Evolutionary conservation across 2,888 invertebrate species (phyloP), one percentile per base, ranked within the genome.

Genomic region (Aelia acuminata): DNA sequence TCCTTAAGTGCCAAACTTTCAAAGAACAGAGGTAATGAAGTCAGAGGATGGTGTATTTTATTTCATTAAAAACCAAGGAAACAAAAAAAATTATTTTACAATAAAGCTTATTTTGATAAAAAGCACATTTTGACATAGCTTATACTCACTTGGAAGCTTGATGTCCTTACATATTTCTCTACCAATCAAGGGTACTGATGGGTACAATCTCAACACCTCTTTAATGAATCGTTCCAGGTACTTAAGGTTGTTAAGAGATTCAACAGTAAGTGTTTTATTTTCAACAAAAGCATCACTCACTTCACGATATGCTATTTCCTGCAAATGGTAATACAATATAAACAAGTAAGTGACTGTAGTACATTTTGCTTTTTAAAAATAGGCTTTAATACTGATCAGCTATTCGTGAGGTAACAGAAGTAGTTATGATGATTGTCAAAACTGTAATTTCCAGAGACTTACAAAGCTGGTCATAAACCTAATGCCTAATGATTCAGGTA

Each of bases 211-310:
- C 57, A 90, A 53, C 8, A 87, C 87, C 80, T 90, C 90, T 86
- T 90, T 89, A n/a, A 90, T 89, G 13, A 89, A 88, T 70, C 87
- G 85, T 35, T 89, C 89, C 47, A 89, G 80, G 43, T 87, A 87
- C 49, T 84, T 87, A 1, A 87, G 39, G 15, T 87, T 39, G 48
- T 87, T 39, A 22, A 75, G 48, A 1, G 26, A 39, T 31, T 87
- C 87, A 18, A 87, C 50, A 11, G 80, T 80, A 31, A 87, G 18
- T 13, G 53, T 22, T 53, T 35, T 47, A 15, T 84, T n/a, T n/a
- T 22, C 13, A 26, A 20, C 48, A 26, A 87, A 53, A 26, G 75
- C 47, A 48, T 87, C 87, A 11, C 63, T 48, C 0, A 49, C 84
- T 31, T 87, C 87, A 22, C 35, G 35, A 50, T 53, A 87, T 31